These are phyloP conservation scores for Poecile montanus DNA, from an alignment of 2,797 vertebrate genomes.

Conservation along the genomic window DNA sequence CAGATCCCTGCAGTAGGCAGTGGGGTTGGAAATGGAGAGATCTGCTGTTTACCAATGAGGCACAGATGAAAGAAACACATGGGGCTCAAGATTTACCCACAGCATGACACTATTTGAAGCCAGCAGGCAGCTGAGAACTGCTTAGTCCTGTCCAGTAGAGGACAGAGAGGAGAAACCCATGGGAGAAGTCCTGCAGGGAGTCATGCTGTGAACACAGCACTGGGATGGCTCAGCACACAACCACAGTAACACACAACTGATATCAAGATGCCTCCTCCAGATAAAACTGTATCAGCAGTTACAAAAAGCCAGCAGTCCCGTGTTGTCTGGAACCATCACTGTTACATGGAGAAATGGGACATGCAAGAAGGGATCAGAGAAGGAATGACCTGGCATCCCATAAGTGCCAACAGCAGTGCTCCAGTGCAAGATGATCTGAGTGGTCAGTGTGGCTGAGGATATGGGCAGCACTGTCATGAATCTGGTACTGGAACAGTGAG, in stretches of 20 bases:
- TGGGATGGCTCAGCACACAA: background rate
- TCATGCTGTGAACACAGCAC: background rate
- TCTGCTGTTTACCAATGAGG: conserved; percentile 44
- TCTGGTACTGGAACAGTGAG: background rate
- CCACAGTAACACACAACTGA: background rate
- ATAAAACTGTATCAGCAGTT: background rate
- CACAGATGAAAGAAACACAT: conserved; percentile 29
- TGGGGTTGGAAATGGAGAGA: background rate
- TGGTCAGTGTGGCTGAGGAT: rapidly evolving
- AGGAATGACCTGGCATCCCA: background rate
- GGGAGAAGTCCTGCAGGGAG: background rate
- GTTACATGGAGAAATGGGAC: background rate
- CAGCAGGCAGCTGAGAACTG: conserved; percentile 10
- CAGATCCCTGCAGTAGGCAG: conserved; percentile 31
- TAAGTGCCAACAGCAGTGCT: background rate
- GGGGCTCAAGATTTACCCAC: background rate
- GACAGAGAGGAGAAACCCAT: background rate
- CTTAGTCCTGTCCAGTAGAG: background rate
- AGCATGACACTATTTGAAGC: background rate
- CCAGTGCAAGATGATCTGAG: background rate
- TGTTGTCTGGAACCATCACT: background rate
- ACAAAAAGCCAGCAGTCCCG: background rate
- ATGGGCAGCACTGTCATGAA: rapidly evolving
- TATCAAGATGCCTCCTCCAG: background rate
- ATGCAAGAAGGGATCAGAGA: background rate